phyloP scores from a whole-genome alignment of 2,888 invertebrate species.

The Eledona agricola region DNA sequence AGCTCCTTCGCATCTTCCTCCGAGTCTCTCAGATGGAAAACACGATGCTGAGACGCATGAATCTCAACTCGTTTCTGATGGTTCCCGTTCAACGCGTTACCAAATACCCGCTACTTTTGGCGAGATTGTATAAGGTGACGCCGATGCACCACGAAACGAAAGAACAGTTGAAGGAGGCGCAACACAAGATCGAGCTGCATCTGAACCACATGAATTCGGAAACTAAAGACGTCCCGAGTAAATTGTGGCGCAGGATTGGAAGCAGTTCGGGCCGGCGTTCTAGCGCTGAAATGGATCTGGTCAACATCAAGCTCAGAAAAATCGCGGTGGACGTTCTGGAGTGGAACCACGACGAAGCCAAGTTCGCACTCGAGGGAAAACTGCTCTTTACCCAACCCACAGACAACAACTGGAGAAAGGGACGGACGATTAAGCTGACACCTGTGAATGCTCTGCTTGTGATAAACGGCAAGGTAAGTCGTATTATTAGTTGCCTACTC shows the following conservation, averaged over 20 bases:
- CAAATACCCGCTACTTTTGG: slow-evolving; percentile 92
- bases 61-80: slow-evolving; percentile 97
- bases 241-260: slow-evolving; percentile 89
- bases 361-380: slow-evolving; percentile 90
- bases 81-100: slow-evolving; percentile 97
- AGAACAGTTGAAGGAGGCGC: slow-evolving; percentile 85
- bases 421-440: slow-evolving; percentile 86
- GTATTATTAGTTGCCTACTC: slow-evolving; percentile 2
- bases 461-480: slow-evolving; percentile 86
- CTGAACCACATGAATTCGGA: slow-evolving; percentile 94
- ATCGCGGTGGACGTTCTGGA: slow-evolving; percentile 93
- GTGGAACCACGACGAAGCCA: slow-evolving; percentile 93
- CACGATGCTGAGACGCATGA: slow-evolving; percentile 90
- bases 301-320: slow-evolving; percentile 89
- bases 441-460: slow-evolving; percentile 90
- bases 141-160: slow-evolving; percentile 83
- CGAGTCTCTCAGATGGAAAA: slow-evolving; percentile 98
- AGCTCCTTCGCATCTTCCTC: slow-evolving; percentile 90
- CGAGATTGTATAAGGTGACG: slow-evolving; percentile 89
- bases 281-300: slow-evolving; percentile 86
- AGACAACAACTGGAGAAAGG: slow-evolving; percentile 90
- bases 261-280: slow-evolving; percentile 73
- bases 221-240: slow-evolving; percentile 89
- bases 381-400: slow-evolving; percentile 88
- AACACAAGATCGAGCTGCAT: slow-evolving; percentile 91